These are phyloP conservation scores for Synanceia verrucosa DNA, from an alignment of 2,797 vertebrate genomes.

Conservation along the genomic window DNA sequence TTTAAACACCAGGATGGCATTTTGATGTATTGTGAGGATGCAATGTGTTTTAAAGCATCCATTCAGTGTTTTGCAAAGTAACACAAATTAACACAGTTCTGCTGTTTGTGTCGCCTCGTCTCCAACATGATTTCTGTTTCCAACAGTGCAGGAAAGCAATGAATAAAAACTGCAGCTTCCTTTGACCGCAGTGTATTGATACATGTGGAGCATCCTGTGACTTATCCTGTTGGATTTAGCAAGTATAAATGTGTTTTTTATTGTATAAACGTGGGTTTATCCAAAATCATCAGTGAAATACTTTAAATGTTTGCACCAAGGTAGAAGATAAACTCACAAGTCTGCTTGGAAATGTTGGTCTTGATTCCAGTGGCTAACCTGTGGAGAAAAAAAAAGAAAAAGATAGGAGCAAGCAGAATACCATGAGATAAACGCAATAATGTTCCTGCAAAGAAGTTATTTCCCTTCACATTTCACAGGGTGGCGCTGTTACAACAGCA, in stretches of 20 bases:
- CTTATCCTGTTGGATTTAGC: neutral
- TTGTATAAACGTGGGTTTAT: neutral
- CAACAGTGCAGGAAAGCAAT: neutral
- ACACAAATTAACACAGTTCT: neutral
- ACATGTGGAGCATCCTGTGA: too few species aligned
- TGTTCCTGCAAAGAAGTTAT: neutral
- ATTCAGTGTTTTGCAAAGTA: neutral
- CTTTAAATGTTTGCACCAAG: neutral
- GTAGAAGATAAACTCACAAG: slow-evolving; percentile 64
- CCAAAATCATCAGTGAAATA: neutral
- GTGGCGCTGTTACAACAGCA: neutral
- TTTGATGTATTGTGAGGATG: neutral
- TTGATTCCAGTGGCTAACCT: slow-evolving; percentile 78
- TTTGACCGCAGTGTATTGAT: neutral
- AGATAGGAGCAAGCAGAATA: neutral
- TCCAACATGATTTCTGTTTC: neutral
- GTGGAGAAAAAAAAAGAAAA: slow-evolving; percentile 1
- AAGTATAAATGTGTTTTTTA: neutral
- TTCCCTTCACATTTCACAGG: neutral
- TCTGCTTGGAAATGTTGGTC: slow-evolving; percentile 72
- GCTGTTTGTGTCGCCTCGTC: neutral
- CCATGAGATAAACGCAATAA: neutral
- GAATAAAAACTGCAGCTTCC: neutral
- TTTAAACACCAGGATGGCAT: neutral
- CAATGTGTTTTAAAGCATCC: neutral